Evolutionary conservation across 2,797 vertebrate genomes (phyloP), one percentile per base, ranked within the genome.

Genomic region (Pseudopleuronectes americanus): DNA sequence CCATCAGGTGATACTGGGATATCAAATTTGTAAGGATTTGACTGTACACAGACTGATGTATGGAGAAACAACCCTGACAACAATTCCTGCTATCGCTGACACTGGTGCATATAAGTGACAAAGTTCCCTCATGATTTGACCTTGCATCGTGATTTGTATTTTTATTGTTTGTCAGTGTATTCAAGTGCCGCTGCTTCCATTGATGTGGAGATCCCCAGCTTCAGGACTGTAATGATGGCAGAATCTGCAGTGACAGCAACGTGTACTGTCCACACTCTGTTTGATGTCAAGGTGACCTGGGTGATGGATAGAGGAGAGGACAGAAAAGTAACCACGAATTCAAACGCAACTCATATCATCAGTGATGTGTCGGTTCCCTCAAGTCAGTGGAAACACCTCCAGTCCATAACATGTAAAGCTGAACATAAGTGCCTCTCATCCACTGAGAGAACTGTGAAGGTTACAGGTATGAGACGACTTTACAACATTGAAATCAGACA

Each of bases 401-500:
- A 26, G 14, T 6, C 0, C 0, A 3, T 93, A 26, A 87, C 71
- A 59, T 94, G 93, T 71, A 77, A 3, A 84, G 93, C 73, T 23
- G 49, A 84, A 36, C 90, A 94, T 70, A 45, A 0, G 3, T 94
- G 94, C 74, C 85, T 92, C 36, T 2, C 36, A 3, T 0, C 36
- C 24, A 24, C 8, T 49, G 63, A 82, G 19, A 51, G 21, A 4
- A 76, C 2, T 0, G 4, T 74, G 0, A 16, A 1, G 3, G 7
- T 86, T 19, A 0, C 54, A 85, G 87, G 92, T 93, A 67, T 93
- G 65, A 64, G 70, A 17, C 1, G 0, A 45, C 2, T 48, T 13
- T 8, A 22, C 23, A 47, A 58, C 1, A 10, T 54, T 2, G 43
- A 28, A 60, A 55, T 16, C 14, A n/a, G 0, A 26, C 3, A 1